Evolutionary conservation across 2,113 vertebrate genomes (phyloP), one percentile per base, ranked within the genome.

Genomic region (Loxodonta africana): DNA sequence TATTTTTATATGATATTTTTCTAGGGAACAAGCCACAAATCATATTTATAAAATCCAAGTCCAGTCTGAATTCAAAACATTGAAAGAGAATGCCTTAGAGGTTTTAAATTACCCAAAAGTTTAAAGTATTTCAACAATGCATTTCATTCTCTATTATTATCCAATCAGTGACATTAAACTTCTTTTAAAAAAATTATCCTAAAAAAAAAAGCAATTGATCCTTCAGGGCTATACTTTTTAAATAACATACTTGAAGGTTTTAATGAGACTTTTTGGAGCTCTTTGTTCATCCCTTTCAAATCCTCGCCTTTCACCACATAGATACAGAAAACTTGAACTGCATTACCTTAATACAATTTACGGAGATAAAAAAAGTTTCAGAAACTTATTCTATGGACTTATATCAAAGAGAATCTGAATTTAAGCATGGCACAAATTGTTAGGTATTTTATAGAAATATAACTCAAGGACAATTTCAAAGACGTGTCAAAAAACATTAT

Each of bases 401-500:
- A 46, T 85, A 92, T 33, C 41, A 93, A 91, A 96, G 83, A 30
- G 95, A 83, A 86, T 85, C 84, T 95, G 88, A 82, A 81, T 86
- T 63, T 92, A 78, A 98, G 92, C 20, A 71, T 23, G 80, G 6
- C 90, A 91, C 12, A 98, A 92, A 67, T 26, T 95, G 37, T 65
- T 96, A 96, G 46, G 28, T 96, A 85, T 81, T 98, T 97, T 96
- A 97, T 92, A 53, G n/a, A 62, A 5, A 20, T 77, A 84, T 91
- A 96, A 96, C 84, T 63, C 33, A 85, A 95, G 80, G 96, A 78
- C 65, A 94, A 88, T 82, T 96, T 94, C 94, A 97, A 97, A 53
- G 3, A 63, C 80, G 9, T 71, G 33, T 23, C 80, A 82, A 91
- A 95, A 37, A 95, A 88, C 67, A 96, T 94, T 92, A 88, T 83